phyloP scores from a whole-genome alignment of 2,113 vertebrate species.

The Crotalus helleri region DNA sequence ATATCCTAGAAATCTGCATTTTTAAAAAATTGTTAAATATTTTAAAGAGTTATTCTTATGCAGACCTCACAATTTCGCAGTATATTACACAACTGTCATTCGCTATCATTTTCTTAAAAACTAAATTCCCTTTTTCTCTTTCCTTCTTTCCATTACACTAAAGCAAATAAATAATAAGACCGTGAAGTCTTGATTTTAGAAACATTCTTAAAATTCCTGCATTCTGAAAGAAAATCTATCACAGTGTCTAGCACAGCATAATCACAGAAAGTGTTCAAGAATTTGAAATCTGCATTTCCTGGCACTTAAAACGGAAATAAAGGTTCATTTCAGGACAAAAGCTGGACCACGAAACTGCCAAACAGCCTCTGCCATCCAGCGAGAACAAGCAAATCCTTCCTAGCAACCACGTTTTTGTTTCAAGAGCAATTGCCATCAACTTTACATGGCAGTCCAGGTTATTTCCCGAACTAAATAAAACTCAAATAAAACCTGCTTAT shows the following conservation, averaged over 20 bases:
- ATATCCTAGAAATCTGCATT: not conserved
- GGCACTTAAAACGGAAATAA: not conserved
- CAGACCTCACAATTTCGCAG: not conserved
- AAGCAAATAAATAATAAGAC: not conserved
- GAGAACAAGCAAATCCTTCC: not conserved
- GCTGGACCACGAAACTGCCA: not conserved
- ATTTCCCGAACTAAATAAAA: not conserved
- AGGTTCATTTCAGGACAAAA: constrained; percentile 16
- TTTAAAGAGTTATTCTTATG: not conserved
- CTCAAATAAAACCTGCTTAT: not conserved
- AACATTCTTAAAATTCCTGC: not conserved
- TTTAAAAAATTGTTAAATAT: not conserved
- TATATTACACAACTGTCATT: not conserved
- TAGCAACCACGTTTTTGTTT: not conserved
- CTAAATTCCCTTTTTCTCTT: not conserved
- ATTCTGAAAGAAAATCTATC: not conserved
- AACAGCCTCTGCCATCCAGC: not conserved
- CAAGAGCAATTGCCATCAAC: not conserved
- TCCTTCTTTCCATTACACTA: not conserved
- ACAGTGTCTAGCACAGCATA: not conserved
- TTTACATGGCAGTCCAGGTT: not conserved
- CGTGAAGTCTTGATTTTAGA: not conserved
- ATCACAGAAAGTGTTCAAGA: not conserved
- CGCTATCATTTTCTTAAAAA: not conserved
- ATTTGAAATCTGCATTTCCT: constrained; percentile 14